Percentiles rank a stretch among this genome's conserved stretches.
phyloP scores from a whole-genome alignment of 2,797 vertebrate species.

The Hyperoplus immaculatus region DNA sequence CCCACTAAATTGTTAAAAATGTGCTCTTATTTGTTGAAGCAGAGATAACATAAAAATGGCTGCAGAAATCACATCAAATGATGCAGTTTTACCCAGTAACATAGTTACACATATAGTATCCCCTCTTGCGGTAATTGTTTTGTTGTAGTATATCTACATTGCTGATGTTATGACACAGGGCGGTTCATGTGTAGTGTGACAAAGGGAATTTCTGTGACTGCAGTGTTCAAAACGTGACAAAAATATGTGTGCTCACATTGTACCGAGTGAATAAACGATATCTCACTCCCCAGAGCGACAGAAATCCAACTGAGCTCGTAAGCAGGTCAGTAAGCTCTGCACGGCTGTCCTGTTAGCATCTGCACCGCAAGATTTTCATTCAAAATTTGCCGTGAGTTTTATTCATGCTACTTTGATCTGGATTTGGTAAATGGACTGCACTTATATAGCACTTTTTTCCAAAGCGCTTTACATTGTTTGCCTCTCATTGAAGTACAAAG shows the following conservation, averaged over 20 bases:
- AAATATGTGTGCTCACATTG: slow-evolving; percentile 10
- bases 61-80: slow-evolving; percentile 22
- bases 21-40: slow-evolving; percentile 13
- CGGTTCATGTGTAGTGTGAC: background rate
- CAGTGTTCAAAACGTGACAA: slow-evolving; percentile 17
- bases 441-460: too few species aligned
- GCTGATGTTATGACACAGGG: background rate
- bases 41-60: slow-evolving; percentile 12
- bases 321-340: slow-evolving; percentile 60
- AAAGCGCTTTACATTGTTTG: too few species aligned
- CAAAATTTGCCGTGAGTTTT: slow-evolving; percentile 9
- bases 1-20: slow-evolving; percentile 31
- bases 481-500: too few species aligned
- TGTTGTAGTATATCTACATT: background rate
- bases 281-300: slow-evolving; percentile 37
- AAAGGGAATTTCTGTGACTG: slow-evolving; percentile 1
- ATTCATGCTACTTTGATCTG: slow-evolving; percentile 13
- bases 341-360: background rate
- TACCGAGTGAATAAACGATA: slow-evolving; percentile 37
- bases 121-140: background rate
- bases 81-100: slow-evolving; percentile 22
- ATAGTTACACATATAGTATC: slow-evolving; percentile 5
- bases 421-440: background rate
- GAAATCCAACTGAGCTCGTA: slow-evolving; percentile 46
- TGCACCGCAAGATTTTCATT: slow-evolving; percentile 15